Evolutionary conservation across 2,888 invertebrate genomes (phyloP), one percentile per base, ranked within the genome.

Genomic region (Gnatocerus cornutus): DNA sequence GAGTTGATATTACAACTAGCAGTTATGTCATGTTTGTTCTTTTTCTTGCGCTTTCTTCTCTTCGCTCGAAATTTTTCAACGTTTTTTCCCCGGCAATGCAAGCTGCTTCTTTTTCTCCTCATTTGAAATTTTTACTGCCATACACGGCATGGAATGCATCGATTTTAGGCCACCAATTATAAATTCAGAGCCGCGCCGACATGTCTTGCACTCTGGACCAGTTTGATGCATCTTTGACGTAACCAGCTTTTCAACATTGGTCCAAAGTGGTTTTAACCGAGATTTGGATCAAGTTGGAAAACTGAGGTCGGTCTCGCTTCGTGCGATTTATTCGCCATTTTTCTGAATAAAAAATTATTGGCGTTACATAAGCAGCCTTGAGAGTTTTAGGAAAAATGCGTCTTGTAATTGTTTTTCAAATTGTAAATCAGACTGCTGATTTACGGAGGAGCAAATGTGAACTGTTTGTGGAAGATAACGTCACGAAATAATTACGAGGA

Each of bases 141-240:
- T 63, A 53, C 63, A 63, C 43, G 63, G 63, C 7, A 41, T 16
- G 63, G 63, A 63, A 63, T 63, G 63, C 53, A 53, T 63, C 41
- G 63, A 65, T 46, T 65, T 65, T 65, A 56, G 65, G 56, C 55
- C 65, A 55, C 41, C 66, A 67, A 67, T 67, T 67, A 67, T 58
- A 48, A 58, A 67, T 67, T 58, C 59, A 21, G 48, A n/a, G 12
- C 37, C 52, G 64, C 43, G 52, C 64, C 53, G 48, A 46, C 65
- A 39, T 67, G 58, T 67, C 66, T 59, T 59, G 59, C 59, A 67
- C 59, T 39, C 66, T 50, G 59, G 50, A 67, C 66, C 66, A 59
- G 66, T 59, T 16, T 67, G 66, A 67, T 67, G 66, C 66, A 59
- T 58, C 52, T 64, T 64, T 69, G 58, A 64, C 69, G 69, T 64